Base-by-base conservation (phyloP, 2,113 vertebrate species). In the Microtus ochrogaster region DNA sequence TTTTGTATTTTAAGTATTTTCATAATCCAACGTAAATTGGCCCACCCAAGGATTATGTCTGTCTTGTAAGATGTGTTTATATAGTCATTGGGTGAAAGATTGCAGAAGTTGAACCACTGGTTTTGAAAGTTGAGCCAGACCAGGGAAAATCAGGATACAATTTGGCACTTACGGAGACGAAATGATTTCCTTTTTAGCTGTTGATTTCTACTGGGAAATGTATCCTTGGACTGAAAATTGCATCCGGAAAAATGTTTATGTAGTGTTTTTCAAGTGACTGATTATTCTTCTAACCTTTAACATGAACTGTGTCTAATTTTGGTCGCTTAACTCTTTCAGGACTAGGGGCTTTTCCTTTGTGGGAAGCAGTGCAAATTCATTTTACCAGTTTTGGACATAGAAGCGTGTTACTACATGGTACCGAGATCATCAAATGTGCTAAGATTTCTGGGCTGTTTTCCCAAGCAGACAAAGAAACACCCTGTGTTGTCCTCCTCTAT, bases 211-310 rank as follows among this genome's bases (percentile, higher is more conserved):
- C 99, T 99, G 99, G 99, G 99, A 99, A 99, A 99, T 99, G 99
- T 99, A 99, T 99, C 99, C 99, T 99, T 99, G 99, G 99, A 99
- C 99, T 99, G 99, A 99, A 99, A 99, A 99, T 99, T 99, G 99
- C 99, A 99, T 99, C 99, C 99, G 99, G 99, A 99, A 99, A 99
- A 99, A 99, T 99, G 99, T 99, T 99, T 99, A 99, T 99, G 99
- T 99, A 99, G 99, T 99, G 98, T 99, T 99, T 99, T 99, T 98
- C 99, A 99, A 99, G 99, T 99, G 99, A 99, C 99, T 99, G 99
- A 99, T 99, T 99, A 99, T 99, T 99, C 99, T 98, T 99, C 98
- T 99, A 99, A 99, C 99, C 99, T 99, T 99, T 99, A 99, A 99
- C 99, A 99, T 98, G 97, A 98, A 98, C 98, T 98, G 98, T 98